phyloP scores from a whole-genome alignment of 2,797 vertebrate species.

The Tapirus indicus region DNA sequence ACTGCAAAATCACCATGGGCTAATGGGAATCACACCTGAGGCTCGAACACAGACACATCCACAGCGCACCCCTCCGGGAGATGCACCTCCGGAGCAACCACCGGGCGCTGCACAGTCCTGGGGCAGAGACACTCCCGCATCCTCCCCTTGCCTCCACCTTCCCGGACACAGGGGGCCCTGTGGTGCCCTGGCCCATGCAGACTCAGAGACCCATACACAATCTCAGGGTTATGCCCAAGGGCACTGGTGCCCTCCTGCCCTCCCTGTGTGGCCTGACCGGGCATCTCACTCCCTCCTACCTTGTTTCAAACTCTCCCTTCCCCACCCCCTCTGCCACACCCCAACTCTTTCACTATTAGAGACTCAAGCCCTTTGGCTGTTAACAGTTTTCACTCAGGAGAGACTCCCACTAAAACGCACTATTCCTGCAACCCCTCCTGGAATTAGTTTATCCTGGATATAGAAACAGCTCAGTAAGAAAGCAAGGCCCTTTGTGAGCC shows the following conservation, averaged over 20 bases:
- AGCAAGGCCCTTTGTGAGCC: constrained; percentile 4
- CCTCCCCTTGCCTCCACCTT: background rate
- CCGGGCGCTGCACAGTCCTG: background rate
- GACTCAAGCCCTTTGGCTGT: background rate
- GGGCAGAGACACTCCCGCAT: too few relatives aligned
- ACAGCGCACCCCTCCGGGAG: background rate
- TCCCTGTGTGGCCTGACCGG: background rate
- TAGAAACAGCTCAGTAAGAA: constrained; percentile 6
- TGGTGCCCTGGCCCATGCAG: background rate
- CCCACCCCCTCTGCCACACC: background rate
- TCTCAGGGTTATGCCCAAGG: background rate
- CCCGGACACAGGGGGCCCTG: background rate
- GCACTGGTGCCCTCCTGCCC: background rate
- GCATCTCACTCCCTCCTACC: background rate
- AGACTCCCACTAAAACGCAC: constrained; percentile 52
- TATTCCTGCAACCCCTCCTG: background rate
- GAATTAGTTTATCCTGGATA: constrained; percentile 53
- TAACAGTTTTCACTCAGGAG: constrained; percentile 12
- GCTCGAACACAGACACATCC: background rate
- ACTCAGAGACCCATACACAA: background rate
- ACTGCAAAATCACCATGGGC: background rate
- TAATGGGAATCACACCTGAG: background rate
- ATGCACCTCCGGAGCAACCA: background rate
- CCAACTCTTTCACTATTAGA: background rate
- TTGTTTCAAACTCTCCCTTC: background rate